Base-by-base conservation (phyloP, 2,797 vertebrate genomes). In the Tarsius wallacei region DNA sequence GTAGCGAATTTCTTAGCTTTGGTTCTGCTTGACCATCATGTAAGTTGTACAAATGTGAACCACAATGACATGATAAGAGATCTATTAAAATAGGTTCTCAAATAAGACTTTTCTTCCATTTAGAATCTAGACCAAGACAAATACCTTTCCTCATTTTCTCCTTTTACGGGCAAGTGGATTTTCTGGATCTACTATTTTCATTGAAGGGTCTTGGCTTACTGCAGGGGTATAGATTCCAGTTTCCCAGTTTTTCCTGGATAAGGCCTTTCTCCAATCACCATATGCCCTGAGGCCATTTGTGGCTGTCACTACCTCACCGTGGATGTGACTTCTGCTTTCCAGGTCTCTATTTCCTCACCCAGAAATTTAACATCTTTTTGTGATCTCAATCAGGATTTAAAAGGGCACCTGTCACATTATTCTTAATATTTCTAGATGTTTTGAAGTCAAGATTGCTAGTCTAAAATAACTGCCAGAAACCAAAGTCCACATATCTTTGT, bases 1-100 rank as follows among this genome's bases (percentile, higher is more conserved):
- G 51, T 91, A 82, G 26, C 66, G 61, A 70, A 87, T 71, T 71
- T 93, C 68, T 89, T 47, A 81, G 66, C 51, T 90, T 89, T 88
- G 0, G 2, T 90, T 97, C 33, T 78, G 51, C 63, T 87, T 81
- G 26, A 61, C 26, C 47, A 59, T 24, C 47, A 59, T 24, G 0
- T 8, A 57, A 57, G 33, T 74, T 47, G 22, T 70, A 49, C 22
- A 83, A 74, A 81, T 51, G 8, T 63, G 61, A 97, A 85, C 17
- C 31, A 17, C 26, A 36, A 61, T 70, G 33, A 61, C 13, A 55
- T 10, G 24, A 66, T 31, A 8, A 22, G 24, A 71, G 53, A 92
- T 24, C 63, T 71, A 13, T 57, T 78, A 90, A 47, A 87, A 70
- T 33, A n/a, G 53, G 77, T 90, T 96, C 73, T 84, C 19, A 33